Percentiles rank a stretch among this genome's conserved stretches.
These are phyloP conservation scores for Progne subis DNA, from an alignment of 2,113 vertebrate genomes.

Conservation along the genomic window DNA sequence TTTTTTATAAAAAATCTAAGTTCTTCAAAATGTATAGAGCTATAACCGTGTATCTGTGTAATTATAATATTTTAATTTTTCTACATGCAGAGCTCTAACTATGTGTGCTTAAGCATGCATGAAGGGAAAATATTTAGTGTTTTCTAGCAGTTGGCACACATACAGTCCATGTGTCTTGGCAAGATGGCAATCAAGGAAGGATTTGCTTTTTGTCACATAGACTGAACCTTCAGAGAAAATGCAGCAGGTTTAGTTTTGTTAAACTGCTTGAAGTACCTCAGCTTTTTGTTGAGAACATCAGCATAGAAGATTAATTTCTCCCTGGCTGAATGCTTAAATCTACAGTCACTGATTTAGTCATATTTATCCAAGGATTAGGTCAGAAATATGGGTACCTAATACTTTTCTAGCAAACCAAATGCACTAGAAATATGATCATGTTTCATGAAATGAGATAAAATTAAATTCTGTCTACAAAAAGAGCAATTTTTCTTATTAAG, in stretches of 20 bases:
- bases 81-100: background rate
- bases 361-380: constrained; percentile 21
- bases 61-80: background rate
- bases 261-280: background rate
- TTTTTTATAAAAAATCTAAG: background rate
- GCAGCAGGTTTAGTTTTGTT: background rate
- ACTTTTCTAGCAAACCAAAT: background rate
- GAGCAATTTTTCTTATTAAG: background rate
- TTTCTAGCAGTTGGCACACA: background rate
- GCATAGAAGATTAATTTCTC: background rate
- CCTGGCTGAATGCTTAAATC: constrained; percentile 1
- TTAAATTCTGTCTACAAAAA: background rate
- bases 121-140: background rate
- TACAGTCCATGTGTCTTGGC: background rate
- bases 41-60: background rate
- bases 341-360: background rate
- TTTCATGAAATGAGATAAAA: background rate
- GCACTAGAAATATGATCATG: background rate
- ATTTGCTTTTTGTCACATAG: background rate
- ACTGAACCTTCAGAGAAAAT: background rate
- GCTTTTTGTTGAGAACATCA: background rate
- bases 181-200: background rate
- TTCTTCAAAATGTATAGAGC: background rate
- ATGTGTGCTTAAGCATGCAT: background rate
- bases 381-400: background rate